A percentile compares a stretch with the other conserved stretches of the same genome.
These are phyloP conservation scores for Eurytoma adleriae DNA, from an alignment of 2,888 invertebrate genomes.

Conservation along the genomic window DNA sequence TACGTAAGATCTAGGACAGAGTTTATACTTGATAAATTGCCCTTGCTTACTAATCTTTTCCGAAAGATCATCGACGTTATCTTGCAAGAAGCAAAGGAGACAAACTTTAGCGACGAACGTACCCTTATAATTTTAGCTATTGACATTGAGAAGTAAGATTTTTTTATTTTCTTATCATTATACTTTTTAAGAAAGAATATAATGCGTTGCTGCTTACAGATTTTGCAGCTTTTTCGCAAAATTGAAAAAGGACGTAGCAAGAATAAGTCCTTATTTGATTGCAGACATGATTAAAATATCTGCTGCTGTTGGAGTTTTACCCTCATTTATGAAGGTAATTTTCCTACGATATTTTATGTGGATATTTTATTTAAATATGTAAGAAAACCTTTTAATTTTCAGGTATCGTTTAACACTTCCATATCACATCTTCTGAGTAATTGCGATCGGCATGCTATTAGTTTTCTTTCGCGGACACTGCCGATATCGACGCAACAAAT, in stretches of 20 bases:
- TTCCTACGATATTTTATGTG: background rate
- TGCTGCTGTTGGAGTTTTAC: constrained; percentile 62
- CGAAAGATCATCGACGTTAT: constrained; percentile 61
- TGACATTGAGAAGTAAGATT: constrained; percentile 69
- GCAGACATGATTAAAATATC: constrained; percentile 69
- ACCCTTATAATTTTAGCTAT: constrained; percentile 63
- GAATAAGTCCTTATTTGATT: constrained; percentile 68
- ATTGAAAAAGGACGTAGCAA: constrained; percentile 67
- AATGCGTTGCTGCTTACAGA: constrained; percentile 34
- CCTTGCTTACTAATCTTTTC: constrained; percentile 65
- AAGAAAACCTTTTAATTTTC: constrained; percentile 37
- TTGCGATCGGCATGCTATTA: constrained; percentile 68
- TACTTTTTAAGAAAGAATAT: constrained; percentile 18
- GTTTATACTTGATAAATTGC: constrained; percentile 66
- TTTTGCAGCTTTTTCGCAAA: constrained; percentile 61
- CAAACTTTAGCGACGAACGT: constrained; percentile 58
- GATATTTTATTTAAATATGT: background rate
- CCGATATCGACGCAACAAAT: constrained; percentile 68
- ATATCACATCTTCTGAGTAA: constrained; percentile 68
- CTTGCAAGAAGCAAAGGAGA: constrained; percentile 62
- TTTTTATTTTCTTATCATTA: constrained; percentile 27
- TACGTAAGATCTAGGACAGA: constrained; percentile 64
- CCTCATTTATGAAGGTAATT: constrained; percentile 67
- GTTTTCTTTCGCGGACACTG: constrained; percentile 67
- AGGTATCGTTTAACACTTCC: constrained; percentile 65